Evolutionary conservation across 2,888 invertebrate genomes (phyloP).

Genomic region (Parnassius glacialis): DNA sequence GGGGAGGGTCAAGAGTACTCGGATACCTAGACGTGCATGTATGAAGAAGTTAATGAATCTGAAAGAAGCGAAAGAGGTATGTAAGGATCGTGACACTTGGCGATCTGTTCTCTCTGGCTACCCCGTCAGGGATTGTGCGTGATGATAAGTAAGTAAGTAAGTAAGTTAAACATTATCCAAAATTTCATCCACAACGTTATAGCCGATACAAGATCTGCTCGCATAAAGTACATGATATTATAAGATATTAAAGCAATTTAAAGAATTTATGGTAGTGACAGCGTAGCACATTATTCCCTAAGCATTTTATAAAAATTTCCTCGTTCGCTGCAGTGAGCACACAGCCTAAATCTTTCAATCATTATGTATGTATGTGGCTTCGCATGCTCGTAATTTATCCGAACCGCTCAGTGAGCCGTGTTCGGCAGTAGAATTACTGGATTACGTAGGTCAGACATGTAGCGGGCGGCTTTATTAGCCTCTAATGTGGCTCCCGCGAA

Average conservation of each 20-base stretch:
- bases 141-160: too few species aligned
- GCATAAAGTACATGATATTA: not conserved
- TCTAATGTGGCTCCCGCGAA: constrained; percentile 27
- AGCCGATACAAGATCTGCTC: not conserved
- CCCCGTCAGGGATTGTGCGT: too few species aligned
- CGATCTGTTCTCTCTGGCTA: too few species aligned
- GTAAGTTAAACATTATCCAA: too few species aligned
- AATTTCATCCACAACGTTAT: not conserved
- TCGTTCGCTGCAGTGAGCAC: constrained; percentile 5
- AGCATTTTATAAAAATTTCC: not conserved
- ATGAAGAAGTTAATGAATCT: too few species aligned
- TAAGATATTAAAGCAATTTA: not conserved
- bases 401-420: constrained; percentile 36
- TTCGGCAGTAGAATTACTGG: constrained; percentile 38
- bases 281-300: too few species aligned
- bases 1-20: too few species aligned
- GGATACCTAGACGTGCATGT: too few species aligned
- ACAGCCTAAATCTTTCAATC: constrained; percentile 19
- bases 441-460: constrained; percentile 33
- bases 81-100: too few species aligned
- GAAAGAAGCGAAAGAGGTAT: too few species aligned
- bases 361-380: constrained; percentile 31
- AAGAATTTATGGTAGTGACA: not conserved
- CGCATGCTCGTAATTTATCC: constrained; percentile 39
- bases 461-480: constrained; percentile 32